Conservation (phyloP, 92 coral and sea anemone genomes). For the Zoanthus sansibaricus region DNA sequence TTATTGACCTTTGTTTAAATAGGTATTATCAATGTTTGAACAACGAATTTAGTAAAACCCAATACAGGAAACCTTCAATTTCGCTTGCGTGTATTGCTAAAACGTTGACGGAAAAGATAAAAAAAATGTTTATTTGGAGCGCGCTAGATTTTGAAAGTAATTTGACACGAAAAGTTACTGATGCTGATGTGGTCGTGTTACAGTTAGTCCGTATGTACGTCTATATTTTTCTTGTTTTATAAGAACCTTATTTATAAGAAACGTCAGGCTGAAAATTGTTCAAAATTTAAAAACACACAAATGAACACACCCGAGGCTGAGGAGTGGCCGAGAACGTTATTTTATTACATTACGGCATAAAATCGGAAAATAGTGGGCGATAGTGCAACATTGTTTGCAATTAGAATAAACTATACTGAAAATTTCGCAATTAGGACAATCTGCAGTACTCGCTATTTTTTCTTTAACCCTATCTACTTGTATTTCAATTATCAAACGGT, state of each 20-base stretch:
- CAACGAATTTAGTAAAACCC: conserved; percentile 31
- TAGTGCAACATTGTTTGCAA: too few species aligned
- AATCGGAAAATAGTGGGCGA: too few species aligned
- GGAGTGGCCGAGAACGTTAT: too few species aligned
- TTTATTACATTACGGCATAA: too few species aligned
- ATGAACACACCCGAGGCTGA: too few species aligned
- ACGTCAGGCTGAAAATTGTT: neutral
- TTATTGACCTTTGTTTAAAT: neutral
- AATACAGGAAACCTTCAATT: conserved; percentile 32
- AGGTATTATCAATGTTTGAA: conserved; percentile 46
- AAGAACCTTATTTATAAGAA: too few species aligned
- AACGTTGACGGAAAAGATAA: conserved; percentile 49
- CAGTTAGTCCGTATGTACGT: neutral
- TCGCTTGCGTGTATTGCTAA: conserved; percentile 25
- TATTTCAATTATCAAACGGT: too few species aligned
- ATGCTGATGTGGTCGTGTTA: neutral
- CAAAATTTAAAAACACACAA: neutral
- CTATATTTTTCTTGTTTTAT: neutral
- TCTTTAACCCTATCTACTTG: too few species aligned
- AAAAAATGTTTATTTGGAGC: conserved; percentile 25
- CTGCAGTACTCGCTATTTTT: too few species aligned
- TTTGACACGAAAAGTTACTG: conserved; percentile 9
- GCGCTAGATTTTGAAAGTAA: conserved; percentile 12
- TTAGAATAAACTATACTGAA: too few species aligned
- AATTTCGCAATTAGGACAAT: too few species aligned